phyloP scores from a whole-genome alignment of 2,888 invertebrate species.

The Eremobia ochroleuca region DNA sequence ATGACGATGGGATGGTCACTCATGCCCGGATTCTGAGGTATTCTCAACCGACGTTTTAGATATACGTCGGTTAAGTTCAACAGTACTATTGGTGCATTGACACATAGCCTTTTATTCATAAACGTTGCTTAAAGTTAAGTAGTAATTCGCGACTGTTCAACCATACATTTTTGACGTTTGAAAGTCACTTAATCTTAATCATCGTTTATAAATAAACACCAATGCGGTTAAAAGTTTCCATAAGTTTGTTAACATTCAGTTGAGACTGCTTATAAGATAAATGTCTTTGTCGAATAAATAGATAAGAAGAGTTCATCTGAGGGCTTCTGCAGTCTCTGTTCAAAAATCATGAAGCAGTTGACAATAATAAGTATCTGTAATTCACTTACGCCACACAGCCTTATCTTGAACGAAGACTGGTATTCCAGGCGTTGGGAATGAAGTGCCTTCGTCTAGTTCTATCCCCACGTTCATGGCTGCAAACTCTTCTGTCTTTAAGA shows the following conservation, averaged over 20 bases:
- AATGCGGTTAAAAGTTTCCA: neutral
- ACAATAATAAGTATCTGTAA: neutral
- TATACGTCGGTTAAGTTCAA: neutral
- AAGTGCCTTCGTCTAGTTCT: constrained; percentile 95
- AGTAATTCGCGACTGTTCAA: no score
- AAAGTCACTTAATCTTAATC: neutral
- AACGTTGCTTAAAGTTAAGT: neutral
- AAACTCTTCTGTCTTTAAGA: constrained; percentile 93
- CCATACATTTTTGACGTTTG: neutral
- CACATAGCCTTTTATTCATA: neutral
- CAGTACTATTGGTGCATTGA: neutral
- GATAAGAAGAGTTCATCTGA: neutral
- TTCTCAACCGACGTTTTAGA: neutral
- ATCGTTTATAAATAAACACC: neutral
- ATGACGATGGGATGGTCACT: no score
- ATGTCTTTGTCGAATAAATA: neutral
- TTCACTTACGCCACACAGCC: constrained; percentile 94
- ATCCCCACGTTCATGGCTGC: constrained; percentile 94
- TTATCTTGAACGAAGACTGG: constrained; percentile 93
- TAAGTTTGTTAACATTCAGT: neutral
- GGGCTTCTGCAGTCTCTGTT: neutral
- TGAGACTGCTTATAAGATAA: neutral
- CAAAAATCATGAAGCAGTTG: neutral
- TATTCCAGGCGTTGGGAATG: constrained; percentile 86
- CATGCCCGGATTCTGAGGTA: no score